These are phyloP conservation scores for Carollia perspicillata DNA, from an alignment of 2,113 vertebrate species.

Conservation along the genomic window DNA sequence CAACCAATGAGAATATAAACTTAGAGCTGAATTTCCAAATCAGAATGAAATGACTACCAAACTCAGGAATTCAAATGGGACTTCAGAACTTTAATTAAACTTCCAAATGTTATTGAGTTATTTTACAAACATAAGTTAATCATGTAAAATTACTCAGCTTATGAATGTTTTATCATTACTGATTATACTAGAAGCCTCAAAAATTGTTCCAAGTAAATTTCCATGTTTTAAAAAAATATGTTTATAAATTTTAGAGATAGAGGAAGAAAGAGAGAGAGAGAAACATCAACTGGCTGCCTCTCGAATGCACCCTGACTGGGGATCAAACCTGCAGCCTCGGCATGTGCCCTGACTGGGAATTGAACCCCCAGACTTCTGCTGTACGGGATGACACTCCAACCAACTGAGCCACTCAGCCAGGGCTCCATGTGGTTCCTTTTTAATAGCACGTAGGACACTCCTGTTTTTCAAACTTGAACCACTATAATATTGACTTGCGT, in stretches of 20 bases:
- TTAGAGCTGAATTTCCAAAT: background rate
- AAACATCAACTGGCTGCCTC: too few species aligned
- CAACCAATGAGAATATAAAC: background rate
- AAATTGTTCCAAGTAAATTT: background rate
- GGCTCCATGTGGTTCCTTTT: background rate
- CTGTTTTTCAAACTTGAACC: constrained; percentile 54
- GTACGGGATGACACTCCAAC: too few species aligned
- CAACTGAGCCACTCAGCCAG: too few species aligned
- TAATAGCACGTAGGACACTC: background rate
- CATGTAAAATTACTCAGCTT: constrained; percentile 1
- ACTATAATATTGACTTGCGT: constrained; percentile 46
- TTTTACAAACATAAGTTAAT: constrained; percentile 30
- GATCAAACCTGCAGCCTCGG: too few species aligned
- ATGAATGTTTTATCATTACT: constrained; percentile 47
- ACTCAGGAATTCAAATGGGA: constrained; percentile 36
- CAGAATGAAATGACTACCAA: constrained; percentile 25
- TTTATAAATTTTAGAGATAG: too few species aligned
- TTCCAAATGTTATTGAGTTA: constrained; percentile 33
- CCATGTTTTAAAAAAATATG: too few species aligned
- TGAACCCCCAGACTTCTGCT: too few species aligned
- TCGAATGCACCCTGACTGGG: too few species aligned
- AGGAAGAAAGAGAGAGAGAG: too few species aligned
- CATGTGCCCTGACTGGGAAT: too few species aligned
- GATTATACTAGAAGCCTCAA: background rate
- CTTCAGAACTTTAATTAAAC: constrained; percentile 49